Evolutionary conservation across 1,140 invertebrate species (phyloP).

Genomic region (Brachionus plicatilis): DNA sequence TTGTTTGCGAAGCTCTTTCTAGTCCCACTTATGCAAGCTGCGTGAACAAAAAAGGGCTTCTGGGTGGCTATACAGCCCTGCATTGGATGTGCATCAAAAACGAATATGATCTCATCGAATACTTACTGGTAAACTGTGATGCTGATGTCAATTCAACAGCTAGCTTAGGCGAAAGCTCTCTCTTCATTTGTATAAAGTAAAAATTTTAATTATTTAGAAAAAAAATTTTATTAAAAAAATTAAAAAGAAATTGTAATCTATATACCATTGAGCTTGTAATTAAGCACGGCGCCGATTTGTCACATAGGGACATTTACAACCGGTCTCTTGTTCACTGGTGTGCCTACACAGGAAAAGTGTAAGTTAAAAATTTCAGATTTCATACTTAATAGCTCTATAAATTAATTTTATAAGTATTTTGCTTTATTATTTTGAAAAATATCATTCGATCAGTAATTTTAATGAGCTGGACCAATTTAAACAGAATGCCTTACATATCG

Average conservation of each 20-base stretch:
- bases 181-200: constrained; percentile 35
- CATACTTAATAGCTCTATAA: background rate
- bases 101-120: background rate
- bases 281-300: constrained; percentile 12
- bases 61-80: constrained; percentile 1
- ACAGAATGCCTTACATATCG: constrained; percentile 32
- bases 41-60: constrained; percentile 28
- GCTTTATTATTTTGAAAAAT: constrained; percentile 35
- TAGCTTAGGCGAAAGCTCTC: constrained; percentile 2
- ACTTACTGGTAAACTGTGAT: background rate
- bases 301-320: constrained; percentile 28
- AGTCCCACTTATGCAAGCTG: background rate
- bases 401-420: background rate
- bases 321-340: constrained; percentile 7
- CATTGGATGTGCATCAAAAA: constrained; percentile 40
- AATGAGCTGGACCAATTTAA: constrained; percentile 26
- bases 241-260: constrained; percentile 27
- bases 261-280: constrained; percentile 28
- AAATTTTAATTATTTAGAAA: background rate
- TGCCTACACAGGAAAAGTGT: constrained; percentile 37
- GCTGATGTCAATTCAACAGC: constrained; percentile 10
- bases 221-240: background rate
- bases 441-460: constrained; percentile 14
- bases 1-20: background rate
- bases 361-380: background rate